Conservation (phyloP, 2,888 invertebrate species). For the Diarsia mendica region DNA sequence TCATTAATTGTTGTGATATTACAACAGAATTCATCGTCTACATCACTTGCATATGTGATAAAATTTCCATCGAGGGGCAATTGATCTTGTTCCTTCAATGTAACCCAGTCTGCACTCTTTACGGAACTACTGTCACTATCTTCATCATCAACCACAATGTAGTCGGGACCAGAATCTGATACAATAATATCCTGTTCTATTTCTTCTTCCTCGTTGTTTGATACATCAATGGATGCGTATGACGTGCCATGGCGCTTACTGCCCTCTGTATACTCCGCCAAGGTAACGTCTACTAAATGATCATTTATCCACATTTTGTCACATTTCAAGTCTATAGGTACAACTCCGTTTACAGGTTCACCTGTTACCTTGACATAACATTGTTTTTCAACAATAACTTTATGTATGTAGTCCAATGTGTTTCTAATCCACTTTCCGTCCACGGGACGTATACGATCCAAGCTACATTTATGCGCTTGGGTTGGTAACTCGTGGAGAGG, state of each 20-base stretch:
- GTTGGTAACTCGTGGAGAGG: slow-evolving; percentile 92
- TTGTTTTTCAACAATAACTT: slow-evolving; percentile 89
- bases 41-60: slow-evolving; percentile 71
- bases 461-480: slow-evolving; percentile 91
- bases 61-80: slow-evolving; percentile 64
- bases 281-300: slow-evolving; percentile 85
- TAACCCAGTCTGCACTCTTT: slow-evolving; percentile 78
- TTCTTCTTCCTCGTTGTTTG: slow-evolving; percentile 18
- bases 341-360: slow-evolving; percentile 73
- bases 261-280: slow-evolving; percentile 82
- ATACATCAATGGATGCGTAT: slow-evolving; percentile 65
- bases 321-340: slow-evolving; percentile 81
- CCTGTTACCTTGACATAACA: slow-evolving; percentile 87
- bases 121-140: slow-evolving; percentile 66
- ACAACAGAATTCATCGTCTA: slow-evolving; percentile 76
- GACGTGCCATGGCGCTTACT: slow-evolving; percentile 76
- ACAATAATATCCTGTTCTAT: slow-evolving; percentile 61
- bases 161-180: slow-evolving; percentile 80
- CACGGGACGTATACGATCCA: slow-evolving; percentile 83
- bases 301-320: slow-evolving; percentile 85
- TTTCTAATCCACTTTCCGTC: slow-evolving; percentile 84
- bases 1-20: slow-evolving; percentile 79
- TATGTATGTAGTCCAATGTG: slow-evolving; percentile 92
- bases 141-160: slow-evolving; percentile 74
- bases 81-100: slow-evolving; percentile 77